phyloP scores from a whole-genome alignment of 2,797 vertebrate genomes.

The Lithobates sylvaticus region DNA sequence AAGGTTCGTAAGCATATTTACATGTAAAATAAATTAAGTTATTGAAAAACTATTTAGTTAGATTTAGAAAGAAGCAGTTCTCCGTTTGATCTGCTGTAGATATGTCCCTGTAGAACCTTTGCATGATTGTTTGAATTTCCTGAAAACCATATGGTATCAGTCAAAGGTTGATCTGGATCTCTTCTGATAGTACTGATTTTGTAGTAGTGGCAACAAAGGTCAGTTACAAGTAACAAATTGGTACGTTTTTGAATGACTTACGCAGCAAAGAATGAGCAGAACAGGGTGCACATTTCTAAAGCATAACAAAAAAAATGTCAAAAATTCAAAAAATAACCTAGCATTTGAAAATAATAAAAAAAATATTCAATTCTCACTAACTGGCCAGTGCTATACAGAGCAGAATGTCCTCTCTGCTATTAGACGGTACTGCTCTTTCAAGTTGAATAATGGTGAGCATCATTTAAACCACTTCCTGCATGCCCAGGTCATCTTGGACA shows the following conservation, averaged over 20 bases:
- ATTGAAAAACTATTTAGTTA: conserved; percentile 55
- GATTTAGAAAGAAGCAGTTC: conserved; percentile 35
- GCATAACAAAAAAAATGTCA: no score
- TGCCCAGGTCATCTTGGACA: no score
- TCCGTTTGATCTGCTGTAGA: conserved; percentile 10
- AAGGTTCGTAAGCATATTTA: conserved; percentile 57
- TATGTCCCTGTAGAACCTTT: conserved; percentile 22
- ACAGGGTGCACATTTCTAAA: no score
- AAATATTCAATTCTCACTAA: no score
- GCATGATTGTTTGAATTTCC: conserved; percentile 7
- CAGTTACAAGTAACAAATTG: neutral
- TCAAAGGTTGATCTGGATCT: conserved; percentile 21
- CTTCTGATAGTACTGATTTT: neutral
- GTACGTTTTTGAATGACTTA: neutral
- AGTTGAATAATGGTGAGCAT: no score
- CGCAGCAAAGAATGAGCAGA: no score
- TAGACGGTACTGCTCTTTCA: no score
- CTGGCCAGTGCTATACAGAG: no score
- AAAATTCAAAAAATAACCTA: no score
- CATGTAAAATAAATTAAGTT: conserved; percentile 60
- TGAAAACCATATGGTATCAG: conserved; percentile 30
- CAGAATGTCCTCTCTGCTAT: no score
- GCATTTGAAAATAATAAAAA: no score
- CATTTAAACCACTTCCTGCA: no score
- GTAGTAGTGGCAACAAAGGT: conserved; percentile 8